phyloP scores from a whole-genome alignment of 2,888 invertebrate genomes.

The Agrotis exclamationis region DNA sequence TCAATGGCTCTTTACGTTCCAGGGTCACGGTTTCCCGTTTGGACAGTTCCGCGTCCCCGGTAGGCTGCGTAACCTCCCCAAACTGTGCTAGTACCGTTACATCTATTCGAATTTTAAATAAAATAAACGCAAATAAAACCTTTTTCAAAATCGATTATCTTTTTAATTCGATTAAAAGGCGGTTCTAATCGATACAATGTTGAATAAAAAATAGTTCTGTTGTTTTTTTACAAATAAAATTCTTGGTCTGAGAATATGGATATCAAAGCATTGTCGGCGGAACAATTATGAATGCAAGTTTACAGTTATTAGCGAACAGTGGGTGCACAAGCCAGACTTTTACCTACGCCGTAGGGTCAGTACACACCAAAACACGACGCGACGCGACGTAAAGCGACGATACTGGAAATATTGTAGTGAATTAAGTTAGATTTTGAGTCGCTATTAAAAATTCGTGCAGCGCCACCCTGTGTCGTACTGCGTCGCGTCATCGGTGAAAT shows the following conservation, averaged over 20 bases:
- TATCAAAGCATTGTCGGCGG: constrained; percentile 22
- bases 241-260: constrained; percentile 3
- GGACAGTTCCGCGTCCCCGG: too few relatives aligned
- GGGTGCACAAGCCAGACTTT: constrained; percentile 16
- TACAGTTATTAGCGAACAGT: constrained; percentile 43
- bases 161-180: constrained; percentile 8
- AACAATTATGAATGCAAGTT: constrained; percentile 37
- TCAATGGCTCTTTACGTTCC: too few relatives aligned
- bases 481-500: too few relatives aligned
- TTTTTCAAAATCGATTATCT: constrained; percentile 15
- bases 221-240: constrained; percentile 25
- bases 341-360: constrained; percentile 23
- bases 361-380: too few relatives aligned
- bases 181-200: background rate
- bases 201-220: constrained; percentile 1
- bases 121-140: constrained; percentile 6
- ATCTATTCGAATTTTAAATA: constrained; percentile 7
- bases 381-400: too few relatives aligned
- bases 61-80: too few relatives aligned
- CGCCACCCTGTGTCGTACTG: too few relatives aligned
- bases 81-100: background rate
- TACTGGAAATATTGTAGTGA: too few relatives aligned
- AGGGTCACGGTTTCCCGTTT: too few relatives aligned
- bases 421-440: too few relatives aligned
- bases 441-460: too few relatives aligned